phyloP scores from a whole-genome alignment of 2,888 invertebrate species.

The Cerastoderma edule region DNA sequence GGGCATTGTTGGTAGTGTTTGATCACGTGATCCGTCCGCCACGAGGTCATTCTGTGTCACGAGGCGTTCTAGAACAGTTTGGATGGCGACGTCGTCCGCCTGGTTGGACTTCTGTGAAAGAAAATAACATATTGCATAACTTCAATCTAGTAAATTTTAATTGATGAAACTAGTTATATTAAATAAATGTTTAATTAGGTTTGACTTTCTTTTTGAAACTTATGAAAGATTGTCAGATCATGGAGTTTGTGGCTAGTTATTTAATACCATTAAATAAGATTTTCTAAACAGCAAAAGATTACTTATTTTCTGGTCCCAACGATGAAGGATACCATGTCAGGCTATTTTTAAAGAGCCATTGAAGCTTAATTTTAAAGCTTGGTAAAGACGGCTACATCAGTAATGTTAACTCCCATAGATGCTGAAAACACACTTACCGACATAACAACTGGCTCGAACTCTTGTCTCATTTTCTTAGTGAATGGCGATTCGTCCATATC shows the following conservation, averaged over 20 bases:
- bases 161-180: background rate
- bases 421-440: background rate
- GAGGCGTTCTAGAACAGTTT: slow-evolving; percentile 52
- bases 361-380: too few species aligned
- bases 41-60: slow-evolving; percentile 37
- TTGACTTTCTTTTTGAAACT: background rate
- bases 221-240: background rate
- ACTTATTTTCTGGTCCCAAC: too few species aligned
- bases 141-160: background rate
- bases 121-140: background rate
- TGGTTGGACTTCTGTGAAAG: background rate
- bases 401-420: background rate
- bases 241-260: background rate
- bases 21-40: slow-evolving; percentile 53
- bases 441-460: too few species aligned
- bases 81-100: slow-evolving; percentile 1
- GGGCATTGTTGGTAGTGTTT: slow-evolving; percentile 71
- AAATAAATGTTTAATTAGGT: background rate
- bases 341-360: too few species aligned
- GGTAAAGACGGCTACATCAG: too few species aligned
- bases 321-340: too few species aligned
- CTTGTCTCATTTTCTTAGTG: background rate
- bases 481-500: slow-evolving; percentile 1
- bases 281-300: too few species aligned
- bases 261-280: background rate